Base-by-base conservation (phyloP, 2,113 vertebrate species). In the Merops nubicus region DNA sequence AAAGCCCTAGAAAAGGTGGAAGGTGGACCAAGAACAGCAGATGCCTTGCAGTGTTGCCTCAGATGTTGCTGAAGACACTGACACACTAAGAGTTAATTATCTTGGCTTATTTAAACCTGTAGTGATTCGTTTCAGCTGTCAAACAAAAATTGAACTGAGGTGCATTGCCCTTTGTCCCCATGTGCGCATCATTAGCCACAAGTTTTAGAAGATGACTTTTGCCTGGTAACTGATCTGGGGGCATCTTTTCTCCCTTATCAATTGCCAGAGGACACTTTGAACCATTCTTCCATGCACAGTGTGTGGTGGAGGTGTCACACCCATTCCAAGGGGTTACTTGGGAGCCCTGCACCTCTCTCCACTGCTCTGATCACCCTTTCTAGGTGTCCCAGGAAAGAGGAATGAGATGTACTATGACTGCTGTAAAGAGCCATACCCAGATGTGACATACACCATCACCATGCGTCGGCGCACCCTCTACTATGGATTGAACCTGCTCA, bases 371-470 rank as follows among this genome's bases (percentile, higher is more conserved):
- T 65, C 40, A 74, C 53, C 15, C 28, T 51, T 12, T 80, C 48
- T 56, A 99, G 99, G 98, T 92, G 98, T 99, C 14, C 98, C 99
- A 28, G 98, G 98, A 9, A 99, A 99, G 93, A 98, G 99, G 34
- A 99, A 99, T 38, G 99, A 99, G 97, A 84, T 98, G 72, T 99
- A 99, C 73, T 99, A 99, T 29, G 99, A 99, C 29, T 99, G 99
- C 96, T 99, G 99, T 87, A 98, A 99, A 94, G 99, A 99, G 82
- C 99, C 99, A 2, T 99, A 99, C 77, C 99, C 99, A 9, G 99
- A 99, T 8, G 99, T 99, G 88, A 99, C 98, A 0, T 99, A 99
- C 94, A 99, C 99, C 0, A 99, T 99, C 91, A 99, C 98, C 56
- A 99, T 99, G 98, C 98, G 98, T 14, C 97, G 99, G 47, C 97